phyloP scores from a whole-genome alignment of 1,140 invertebrate species.

The Hycleus phaleratus region DNA sequence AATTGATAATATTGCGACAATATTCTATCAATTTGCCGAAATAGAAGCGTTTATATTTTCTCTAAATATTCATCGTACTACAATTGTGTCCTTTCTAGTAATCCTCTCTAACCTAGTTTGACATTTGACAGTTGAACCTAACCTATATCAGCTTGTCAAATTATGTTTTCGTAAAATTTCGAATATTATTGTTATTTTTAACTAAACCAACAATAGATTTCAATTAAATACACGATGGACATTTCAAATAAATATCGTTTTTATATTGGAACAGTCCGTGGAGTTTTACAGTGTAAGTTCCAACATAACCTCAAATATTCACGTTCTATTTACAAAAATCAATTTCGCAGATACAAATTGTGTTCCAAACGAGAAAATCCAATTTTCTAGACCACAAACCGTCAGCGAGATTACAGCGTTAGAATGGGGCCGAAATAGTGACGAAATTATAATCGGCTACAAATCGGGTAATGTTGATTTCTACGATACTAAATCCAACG shows the following conservation, averaged over 20 bases:
- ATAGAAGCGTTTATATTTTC: too few species aligned
- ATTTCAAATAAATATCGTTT: constrained; percentile 21
- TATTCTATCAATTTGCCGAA: too few species aligned
- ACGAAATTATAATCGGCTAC: constrained; percentile 34
- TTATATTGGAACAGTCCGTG: constrained; percentile 30
- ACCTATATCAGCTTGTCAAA: too few species aligned
- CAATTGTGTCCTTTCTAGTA: too few species aligned
- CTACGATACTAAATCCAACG: constrained; percentile 21
- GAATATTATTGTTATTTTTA: too few species aligned
- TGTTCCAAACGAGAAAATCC: constrained; percentile 20
- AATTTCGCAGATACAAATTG: constrained; percentile 22
- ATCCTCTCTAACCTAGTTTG: too few species aligned
- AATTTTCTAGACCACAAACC: constrained; percentile 21
- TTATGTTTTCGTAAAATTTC: too few species aligned
- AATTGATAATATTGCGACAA: too few species aligned
- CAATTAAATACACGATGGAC: background rate
- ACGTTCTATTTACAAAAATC: constrained; percentile 3
- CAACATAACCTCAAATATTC: constrained; percentile 4
- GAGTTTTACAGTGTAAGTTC: constrained; percentile 26
- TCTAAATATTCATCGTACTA: too few species aligned
- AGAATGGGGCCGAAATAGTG: constrained; percentile 45
- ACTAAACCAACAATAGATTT: too few species aligned
- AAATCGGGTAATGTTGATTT: constrained; percentile 28
- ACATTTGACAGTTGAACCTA: too few species aligned
- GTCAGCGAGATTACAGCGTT: constrained; percentile 46